Conservation (phyloP, 1,140 invertebrate genomes). For the Drosophila mauritiana region DNA sequence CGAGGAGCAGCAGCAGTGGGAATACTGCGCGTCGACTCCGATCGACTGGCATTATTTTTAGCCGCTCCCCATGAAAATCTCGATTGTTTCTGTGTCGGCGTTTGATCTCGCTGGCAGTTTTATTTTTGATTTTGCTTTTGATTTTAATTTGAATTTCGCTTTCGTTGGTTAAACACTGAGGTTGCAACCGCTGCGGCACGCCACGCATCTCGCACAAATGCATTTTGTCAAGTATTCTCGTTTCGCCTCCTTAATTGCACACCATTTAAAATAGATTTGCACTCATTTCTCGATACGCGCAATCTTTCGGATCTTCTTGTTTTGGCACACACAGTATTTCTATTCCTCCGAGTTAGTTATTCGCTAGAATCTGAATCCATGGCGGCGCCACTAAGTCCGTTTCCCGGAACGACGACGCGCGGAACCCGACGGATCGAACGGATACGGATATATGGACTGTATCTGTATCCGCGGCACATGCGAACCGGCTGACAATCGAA, state of each 20-base stretch:
- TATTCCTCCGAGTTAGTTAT: conserved; percentile 9
- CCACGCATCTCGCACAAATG: conserved; percentile 66
- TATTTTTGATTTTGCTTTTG: conserved; percentile 47
- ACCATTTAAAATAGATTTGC: conserved; percentile 55
- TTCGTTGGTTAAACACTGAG: conserved; percentile 56
- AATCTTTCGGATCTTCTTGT: background rate
- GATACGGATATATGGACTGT: background rate
- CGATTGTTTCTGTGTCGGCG: conserved; percentile 65
- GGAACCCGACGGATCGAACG: conserved; percentile 11
- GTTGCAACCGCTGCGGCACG: conserved; percentile 34
- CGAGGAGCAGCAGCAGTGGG: conserved; percentile 49
- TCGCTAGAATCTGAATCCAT: conserved; percentile 23
- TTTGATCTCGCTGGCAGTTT: conserved; percentile 10
- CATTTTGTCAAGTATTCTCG: conserved; percentile 72
- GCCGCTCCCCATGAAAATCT: conserved; percentile 47
- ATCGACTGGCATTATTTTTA: conserved; percentile 66
- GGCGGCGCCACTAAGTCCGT: conserved; percentile 25
- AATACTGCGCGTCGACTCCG: conserved; percentile 40
- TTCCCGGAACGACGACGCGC: conserved; percentile 26
- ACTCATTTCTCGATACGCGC: conserved; percentile 36
- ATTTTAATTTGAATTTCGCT: conserved; percentile 43
- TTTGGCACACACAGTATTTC: conserved; percentile 17
- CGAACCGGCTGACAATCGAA: conserved; percentile 50
- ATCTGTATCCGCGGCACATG: conserved; percentile 18
- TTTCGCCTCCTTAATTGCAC: conserved; percentile 32